These are phyloP conservation scores for Apodemia hepburni DNA, from an alignment of 2,888 invertebrate species.

Conservation along the genomic window DNA sequence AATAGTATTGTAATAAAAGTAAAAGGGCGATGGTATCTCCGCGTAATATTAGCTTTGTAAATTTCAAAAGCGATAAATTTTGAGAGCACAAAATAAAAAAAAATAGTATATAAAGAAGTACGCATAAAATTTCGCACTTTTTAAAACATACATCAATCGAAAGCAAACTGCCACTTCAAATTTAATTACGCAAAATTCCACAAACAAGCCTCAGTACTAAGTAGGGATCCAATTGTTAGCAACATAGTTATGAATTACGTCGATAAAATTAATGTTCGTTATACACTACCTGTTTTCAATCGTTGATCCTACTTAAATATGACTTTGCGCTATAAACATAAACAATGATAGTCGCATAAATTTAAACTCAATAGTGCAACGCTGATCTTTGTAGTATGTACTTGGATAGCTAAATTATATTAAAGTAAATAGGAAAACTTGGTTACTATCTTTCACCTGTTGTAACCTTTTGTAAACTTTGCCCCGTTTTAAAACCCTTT, in stretches of 20 bases:
- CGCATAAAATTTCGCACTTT: slow-evolving; percentile 4
- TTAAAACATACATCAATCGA: slow-evolving; percentile 40
- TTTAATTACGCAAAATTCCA: slow-evolving; percentile 74
- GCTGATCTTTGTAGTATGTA: background rate
- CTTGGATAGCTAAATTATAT: too few relatives aligned
- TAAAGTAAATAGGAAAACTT: too few relatives aligned
- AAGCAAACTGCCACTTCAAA: slow-evolving; percentile 68
- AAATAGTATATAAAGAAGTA: slow-evolving; percentile 32
- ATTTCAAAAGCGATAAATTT: background rate
- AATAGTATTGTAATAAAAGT: too few relatives aligned
- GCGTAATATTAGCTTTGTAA: background rate
- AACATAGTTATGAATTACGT: slow-evolving; percentile 43
- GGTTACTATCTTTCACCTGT: too few relatives aligned
- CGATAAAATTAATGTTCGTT: slow-evolving; percentile 23
- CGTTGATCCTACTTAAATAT: background rate
- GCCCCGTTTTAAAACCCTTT: too few relatives aligned
- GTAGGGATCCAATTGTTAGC: slow-evolving; percentile 45
- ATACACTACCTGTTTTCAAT: slow-evolving; percentile 29
- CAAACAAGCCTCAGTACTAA: slow-evolving; percentile 45
- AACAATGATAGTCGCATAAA: background rate
- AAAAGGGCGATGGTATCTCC: too few relatives aligned
- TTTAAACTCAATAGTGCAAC: background rate
- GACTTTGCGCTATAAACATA: too few relatives aligned
- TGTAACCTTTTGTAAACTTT: too few relatives aligned
- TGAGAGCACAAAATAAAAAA: slow-evolving; percentile 34